Base-by-base conservation (phyloP, 1,140 invertebrate species). In the Sarcophaga peregrina region DNA sequence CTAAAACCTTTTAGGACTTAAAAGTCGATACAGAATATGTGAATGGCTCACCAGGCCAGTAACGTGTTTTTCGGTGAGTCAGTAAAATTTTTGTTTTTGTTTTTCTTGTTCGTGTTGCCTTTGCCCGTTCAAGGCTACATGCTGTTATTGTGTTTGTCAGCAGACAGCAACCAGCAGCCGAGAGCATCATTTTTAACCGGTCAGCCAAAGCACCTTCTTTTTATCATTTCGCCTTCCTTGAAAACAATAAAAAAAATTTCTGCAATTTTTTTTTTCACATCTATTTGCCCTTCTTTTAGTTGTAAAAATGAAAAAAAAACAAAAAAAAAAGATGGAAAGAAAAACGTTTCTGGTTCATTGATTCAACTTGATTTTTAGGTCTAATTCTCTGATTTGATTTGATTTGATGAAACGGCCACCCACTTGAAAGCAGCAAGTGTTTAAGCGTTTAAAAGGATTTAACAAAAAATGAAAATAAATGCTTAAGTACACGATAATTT, bases 1-100 rank as follows among this genome's bases (percentile, higher is more conserved):
- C n/a, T n/a, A 62, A 68, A 68, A 68, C 58, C 58, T 68, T 68
- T 68, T 15, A 68, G 17, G 58, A 68, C 58, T 68, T 68, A 17
- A 68, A 68, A 68, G 15, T 17, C 8, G 58, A 17, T 17, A 68
- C n/a, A 20, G 6, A 9, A 58, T 15, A 68, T 68, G 58, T 68
- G n/a, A n/a, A n/a, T n/a, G n/a, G n/a, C n/a, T 68, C n/a, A 20
- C 58, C 58, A 68, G 58, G n/a, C 58, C 5, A 68, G n/a, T 68
- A 68, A 68, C 58, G 17, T 68, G 58, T 68, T 68, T 17, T 58
- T n/a, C n/a, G n/a, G n/a, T n/a, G n/a, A n/a, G n/a, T n/a, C n/a
- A n/a, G n/a, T n/a, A n/a, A n/a, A n/a, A n/a, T n/a, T n/a, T n/a
- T n/a, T n/a, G n/a, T n/a, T n/a, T n/a, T n/a, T n/a, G n/a, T n/a